Base-by-base conservation (phyloP, 1,140 invertebrate species). In the Epicauta chinensis region DNA sequence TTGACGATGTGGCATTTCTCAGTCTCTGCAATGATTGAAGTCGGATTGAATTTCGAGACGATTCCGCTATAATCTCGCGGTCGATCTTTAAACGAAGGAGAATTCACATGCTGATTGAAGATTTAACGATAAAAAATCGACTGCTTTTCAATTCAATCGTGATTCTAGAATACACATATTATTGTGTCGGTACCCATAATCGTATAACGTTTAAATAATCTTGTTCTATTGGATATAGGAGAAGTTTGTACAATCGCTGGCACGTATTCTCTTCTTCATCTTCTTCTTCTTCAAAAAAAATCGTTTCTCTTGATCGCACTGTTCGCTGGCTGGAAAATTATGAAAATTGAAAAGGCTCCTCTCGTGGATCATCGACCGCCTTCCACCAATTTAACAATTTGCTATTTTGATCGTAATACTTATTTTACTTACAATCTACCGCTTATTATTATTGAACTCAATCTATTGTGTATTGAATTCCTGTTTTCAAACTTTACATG, bases 301-400 rank as follows among this genome's bases (percentile, higher is more conserved):
- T 57, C 56, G 47, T 56, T 57, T 54, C 44, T 51, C 23, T 31
- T 42, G 49, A 52, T 52, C 50, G 46, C 40, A 46, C 36, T 48
- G 46, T 56, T 53, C 41, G 42, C 38, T 34, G 16, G 23, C 15
- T 51, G 56, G 56, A 61, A 61, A 61, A 61, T 61, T 61, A 61
- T 61, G 59, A 61, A 61, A 61, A 61, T 61, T 58, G 48, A 61
- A 59, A 56, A 50, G 53, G 43, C 34, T 38, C 44, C 12, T 49
- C 50, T 39, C 38, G 23, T 46, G 23, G 7, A 43, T 42, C 31
- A 10, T 12, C 6, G 32, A 12, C 32, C 32, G 51, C 36, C 46
- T 61, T 61, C 56, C 56, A 56, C 56, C 59, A 61, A 61, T 61
- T 61, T 61, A 61, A 61, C 59, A 59, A 37, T n/a, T n/a, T 51